Percentiles rank a stretch among this genome's conserved stretches.
These are phyloP conservation scores for Eumerus sabulonum DNA, from an alignment of 2,888 invertebrate genomes.

Conservation along the genomic window DNA sequence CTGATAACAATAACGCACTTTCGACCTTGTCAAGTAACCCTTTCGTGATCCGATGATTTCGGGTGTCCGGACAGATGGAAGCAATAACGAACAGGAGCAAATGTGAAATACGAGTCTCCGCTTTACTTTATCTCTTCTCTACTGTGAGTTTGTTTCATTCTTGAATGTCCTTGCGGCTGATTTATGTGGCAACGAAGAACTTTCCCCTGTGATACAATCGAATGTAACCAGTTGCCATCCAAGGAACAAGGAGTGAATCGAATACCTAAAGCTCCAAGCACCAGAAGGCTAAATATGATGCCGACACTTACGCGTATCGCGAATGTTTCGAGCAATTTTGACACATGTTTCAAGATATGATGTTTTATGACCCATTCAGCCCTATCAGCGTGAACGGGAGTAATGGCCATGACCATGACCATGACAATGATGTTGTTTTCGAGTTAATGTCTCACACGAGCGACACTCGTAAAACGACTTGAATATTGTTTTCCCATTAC, in stretches of 20 bases:
- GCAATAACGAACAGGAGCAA: neutral
- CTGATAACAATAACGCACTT: neutral
- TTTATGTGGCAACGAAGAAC: conserved; percentile 24
- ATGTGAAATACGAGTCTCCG: no score
- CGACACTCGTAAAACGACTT: conserved; percentile 32
- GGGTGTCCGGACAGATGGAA: conserved; percentile 17
- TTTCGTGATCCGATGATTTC: conserved; percentile 8
- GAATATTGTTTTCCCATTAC: conserved; percentile 29
- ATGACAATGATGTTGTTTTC: no score
- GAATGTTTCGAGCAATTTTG: conserved; percentile 12
- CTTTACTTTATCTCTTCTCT: no score
- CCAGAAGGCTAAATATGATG: neutral
- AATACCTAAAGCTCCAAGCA: no score
- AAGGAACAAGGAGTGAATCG: no score
- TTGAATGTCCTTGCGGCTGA: neutral
- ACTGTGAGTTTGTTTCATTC: no score
- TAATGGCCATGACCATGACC: no score
- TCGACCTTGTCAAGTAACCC: neutral
- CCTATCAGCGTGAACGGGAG: no score
- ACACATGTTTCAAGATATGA: conserved; percentile 9
- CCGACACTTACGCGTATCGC: no score
- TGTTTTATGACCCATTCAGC: conserved; percentile 22
- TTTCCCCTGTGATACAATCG: neutral
- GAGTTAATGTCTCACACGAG: conserved; percentile 41
- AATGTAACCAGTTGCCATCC: no score